Evolutionary conservation across 2,797 vertebrate species (phyloP).

Genomic region (Pelodytes ibericus): DNA sequence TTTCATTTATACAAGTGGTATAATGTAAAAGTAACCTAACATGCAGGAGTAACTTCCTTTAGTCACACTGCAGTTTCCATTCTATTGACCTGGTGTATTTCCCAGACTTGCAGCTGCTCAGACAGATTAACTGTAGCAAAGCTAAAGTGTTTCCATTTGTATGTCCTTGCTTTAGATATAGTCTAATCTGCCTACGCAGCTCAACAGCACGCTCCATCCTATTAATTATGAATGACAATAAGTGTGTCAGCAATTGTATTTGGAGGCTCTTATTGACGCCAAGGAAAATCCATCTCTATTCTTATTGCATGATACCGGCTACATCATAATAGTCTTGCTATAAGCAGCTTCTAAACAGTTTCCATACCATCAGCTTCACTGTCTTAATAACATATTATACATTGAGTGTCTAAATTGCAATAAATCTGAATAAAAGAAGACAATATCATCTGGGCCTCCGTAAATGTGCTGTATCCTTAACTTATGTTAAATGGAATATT

Average conservation of each 20-base stretch:
- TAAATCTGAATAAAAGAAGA: too few species aligned
- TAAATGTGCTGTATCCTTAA: too few species aligned
- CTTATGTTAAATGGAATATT: too few species aligned
- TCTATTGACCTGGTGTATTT: conserved; percentile 8
- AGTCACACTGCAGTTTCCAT: too few species aligned
- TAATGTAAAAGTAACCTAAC: background rate
- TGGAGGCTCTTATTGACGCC: conserved; percentile 30
- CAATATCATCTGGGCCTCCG: too few species aligned
- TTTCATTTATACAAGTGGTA: background rate
- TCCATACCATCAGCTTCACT: too few species aligned
- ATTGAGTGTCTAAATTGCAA: too few species aligned
- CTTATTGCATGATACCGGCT: conserved; percentile 13
- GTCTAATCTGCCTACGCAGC: conserved; percentile 45
- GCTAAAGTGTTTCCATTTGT: conserved; percentile 12
- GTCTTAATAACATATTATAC: too few species aligned
- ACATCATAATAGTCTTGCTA: background rate
- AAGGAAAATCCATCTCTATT: conserved; percentile 6
- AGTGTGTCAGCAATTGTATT: conserved; percentile 47
- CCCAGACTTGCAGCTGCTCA: conserved; percentile 16
- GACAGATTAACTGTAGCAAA: conserved; percentile 46
- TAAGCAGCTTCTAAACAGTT: background rate
- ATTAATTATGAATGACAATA: conserved; percentile 52
- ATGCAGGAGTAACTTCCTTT: background rate
- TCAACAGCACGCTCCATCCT: conserved; percentile 22
- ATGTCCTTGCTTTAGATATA: conserved; percentile 39